Base-by-base conservation (phyloP, 2,113 vertebrate species). In the Hydrolagus affinis region DNA sequence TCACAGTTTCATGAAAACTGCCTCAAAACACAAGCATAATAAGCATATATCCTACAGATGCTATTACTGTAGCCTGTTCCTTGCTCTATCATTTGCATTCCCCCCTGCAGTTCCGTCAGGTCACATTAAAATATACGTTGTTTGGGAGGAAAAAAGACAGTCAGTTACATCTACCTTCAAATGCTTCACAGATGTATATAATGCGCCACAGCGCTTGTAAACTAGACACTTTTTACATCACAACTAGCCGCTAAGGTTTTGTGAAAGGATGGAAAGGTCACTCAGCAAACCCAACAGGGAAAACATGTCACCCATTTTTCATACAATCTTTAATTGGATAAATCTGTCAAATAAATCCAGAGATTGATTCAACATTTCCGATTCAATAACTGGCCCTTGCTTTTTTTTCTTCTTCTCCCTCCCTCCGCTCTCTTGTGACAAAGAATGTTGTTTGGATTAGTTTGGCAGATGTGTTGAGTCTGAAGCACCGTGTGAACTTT, bases 341-440 rank as follows among this genome's bases (percentile, higher is more conserved):
- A 83, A 83, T 66, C 60, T 83, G 60, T 66, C 66, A 62, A 83
- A 83, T n/a, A 21, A 83, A 83, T 83, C 60, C 78, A 83, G 62
- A 66, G 15, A 83, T 32, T 28, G 25, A 62, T 75, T 66, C 78
- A 30, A 21, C 30, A 17, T 83, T 80, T 64, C 59, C 66, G 78
- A 62, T 83, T 83, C 32, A 83, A 15, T 44, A 44, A 44, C 44
- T 44, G 6, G 44, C 44, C 6, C 6, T 44, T 44, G 44, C 6
- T 44, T 44, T 1, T 44, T 44, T 44, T 3, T 44, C 6, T 44
- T 1, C 6, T 44, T 44, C 1, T 44, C 6, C 44, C 44, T 6
- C 44, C 44, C 44, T 44, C 44, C 44, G 2, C 44, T 44, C 44
- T 28, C 32, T 83, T 66, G 78, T 66, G 78, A 83, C 62, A 68